Evolutionary conservation across 2,888 invertebrate genomes (phyloP), one percentile per base, ranked within the genome.

Genomic region (Rhagium mordax): DNA sequence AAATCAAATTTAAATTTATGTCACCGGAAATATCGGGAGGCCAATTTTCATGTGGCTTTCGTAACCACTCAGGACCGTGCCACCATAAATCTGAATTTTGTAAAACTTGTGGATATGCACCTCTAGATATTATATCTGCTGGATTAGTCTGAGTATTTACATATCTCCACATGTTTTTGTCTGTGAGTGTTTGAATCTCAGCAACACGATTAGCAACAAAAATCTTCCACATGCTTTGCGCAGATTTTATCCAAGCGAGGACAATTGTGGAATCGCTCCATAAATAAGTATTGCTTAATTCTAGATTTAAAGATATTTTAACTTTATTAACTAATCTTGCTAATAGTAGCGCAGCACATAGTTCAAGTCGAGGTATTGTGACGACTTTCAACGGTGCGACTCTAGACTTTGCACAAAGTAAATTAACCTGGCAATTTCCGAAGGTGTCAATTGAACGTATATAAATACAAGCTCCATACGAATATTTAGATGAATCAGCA

Each of bases 41-140:
- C 62, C 62, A 62, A 6, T 48, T 47, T 21, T 48, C 62, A 1
- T 21, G 6, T 4, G 20, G 20, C 3, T 3, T 0, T 47, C 13
- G 15, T 8, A 62, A 21, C 48, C 47, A 62, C n/a, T 62, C 49
- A 1, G 62, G 24, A 6, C 62, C 62, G 48, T 4, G 6, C 62
- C 62, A 62, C 62, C 62, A 62, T 24, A 62, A 62, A 6, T 6
- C 13, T 13, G 49, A 62, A 24, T 62, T 49, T n/a, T n/a, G n/a
- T n/a, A n/a, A n/a, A n/a, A n/a, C n/a, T n/a, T n/a, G n/a, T n/a
- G n/a, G n/a, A n/a, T n/a, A n/a, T n/a, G n/a, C n/a, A n/a, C n/a
- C n/a, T 2, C 62, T 49, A 15, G 62, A 62, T 21, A 62, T 62
- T 3, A 62, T 62, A 49, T 62, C 62, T 2, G 62, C 62, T n/a